Percentiles rank a stretch among this genome's conserved stretches.
phyloP scores from a whole-genome alignment of 2,113 vertebrate genomes.

The Peromyscus californicus region DNA sequence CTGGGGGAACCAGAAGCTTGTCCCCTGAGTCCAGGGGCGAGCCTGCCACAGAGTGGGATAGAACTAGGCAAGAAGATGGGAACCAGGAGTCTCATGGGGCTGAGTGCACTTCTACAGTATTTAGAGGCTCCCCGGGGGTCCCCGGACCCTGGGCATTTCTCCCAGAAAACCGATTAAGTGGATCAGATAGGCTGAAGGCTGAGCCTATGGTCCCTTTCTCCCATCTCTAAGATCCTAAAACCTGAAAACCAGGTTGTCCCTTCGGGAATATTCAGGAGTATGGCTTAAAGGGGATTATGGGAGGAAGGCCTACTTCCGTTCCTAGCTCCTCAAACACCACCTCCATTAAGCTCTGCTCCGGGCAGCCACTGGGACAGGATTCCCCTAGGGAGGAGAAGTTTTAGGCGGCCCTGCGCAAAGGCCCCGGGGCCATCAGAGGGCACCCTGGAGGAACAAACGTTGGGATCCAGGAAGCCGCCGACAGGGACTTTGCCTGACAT shows the following conservation, averaged over 20 bases:
- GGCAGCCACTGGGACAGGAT: slow-evolving; percentile 63
- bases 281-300: not conserved
- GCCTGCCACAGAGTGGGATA: not conserved
- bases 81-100: not conserved
- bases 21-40: not conserved
- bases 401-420: not conserved
- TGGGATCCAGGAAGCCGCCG: slow-evolving; percentile 84
- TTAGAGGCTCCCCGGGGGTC: not conserved
- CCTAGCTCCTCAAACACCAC: slow-evolving; percentile 32
- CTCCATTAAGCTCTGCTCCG: slow-evolving; percentile 52
- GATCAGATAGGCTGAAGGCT: not conserved
- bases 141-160: not conserved
- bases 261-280: not conserved
- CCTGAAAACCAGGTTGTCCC: not conserved
- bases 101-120: not conserved
- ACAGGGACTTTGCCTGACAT: slow-evolving; percentile 76
- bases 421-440: slow-evolving; percentile 80
- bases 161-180: not conserved
- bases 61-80: not conserved
- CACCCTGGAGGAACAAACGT: slow-evolving; percentile 85
- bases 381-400: slow-evolving; percentile 67
- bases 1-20: not conserved
- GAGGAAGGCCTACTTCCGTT: not conserved
- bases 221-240: not conserved
- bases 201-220: not conserved